Evolutionary conservation across 2,888 invertebrate species (phyloP), one percentile per base, ranked within the genome.

Genomic region (Polietes domitor): DNA sequence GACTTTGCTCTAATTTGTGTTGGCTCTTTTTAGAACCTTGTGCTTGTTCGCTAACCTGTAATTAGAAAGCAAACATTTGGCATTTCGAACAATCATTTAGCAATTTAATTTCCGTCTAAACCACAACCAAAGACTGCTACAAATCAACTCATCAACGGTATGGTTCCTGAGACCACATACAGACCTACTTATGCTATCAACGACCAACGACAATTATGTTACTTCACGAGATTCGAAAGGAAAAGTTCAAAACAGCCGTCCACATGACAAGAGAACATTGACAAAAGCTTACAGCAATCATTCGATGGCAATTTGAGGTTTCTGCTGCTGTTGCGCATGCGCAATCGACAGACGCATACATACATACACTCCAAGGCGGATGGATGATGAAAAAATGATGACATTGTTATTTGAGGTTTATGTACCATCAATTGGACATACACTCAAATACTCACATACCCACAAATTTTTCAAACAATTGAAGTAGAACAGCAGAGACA

Each of bases 361-460:
- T 43, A 73, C 41, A 58, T 32, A 43, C 26, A 19, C 3, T 61
- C 50, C 15, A 37, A 41, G 41, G 43, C 37, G 68, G 65, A 41
- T 71, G 47, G 63, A 24, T 70, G 77, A 55, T 80, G 75, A 68
- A 83, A 68, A 78, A 76, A 81, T 81, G 80, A 80, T 83, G 81
- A 81, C 78, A 81, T 81, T 81, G 80, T 84, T 81, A 76, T 41
- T 84, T 84, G 77, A 75, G 75, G 80, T 80, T 84, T 41, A 10
- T 37, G 24, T 68, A 43, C 68, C n/a, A 68, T 68, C 68, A 68
- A 68, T 43, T 68, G 68, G 68, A 41, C 68, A 43, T 6, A 68
- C 43, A 68, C 43, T 21, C 41, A 68, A 6, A 58, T 10, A 24
- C 43, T 68, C 41, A 65, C 7, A 68, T 41, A 21, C 12, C 1